Conservation (phyloP, 2,797 vertebrate genomes). For the Sylvia borin region DNA sequence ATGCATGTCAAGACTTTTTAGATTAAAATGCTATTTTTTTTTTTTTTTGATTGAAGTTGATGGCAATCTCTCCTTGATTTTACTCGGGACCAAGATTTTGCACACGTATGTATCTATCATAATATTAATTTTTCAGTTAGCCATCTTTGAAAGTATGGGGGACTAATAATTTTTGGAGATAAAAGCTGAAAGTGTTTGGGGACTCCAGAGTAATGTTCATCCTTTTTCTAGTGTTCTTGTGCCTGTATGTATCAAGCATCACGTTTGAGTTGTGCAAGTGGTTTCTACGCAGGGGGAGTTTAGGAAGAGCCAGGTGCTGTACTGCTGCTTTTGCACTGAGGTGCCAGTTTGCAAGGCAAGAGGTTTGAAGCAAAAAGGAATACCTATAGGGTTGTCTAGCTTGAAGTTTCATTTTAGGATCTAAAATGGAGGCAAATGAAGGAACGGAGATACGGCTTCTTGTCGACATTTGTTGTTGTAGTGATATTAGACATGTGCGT, state of each 20-base stretch:
- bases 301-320: not conserved
- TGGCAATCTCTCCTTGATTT: not conserved
- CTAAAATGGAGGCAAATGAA: conserved; percentile 19
- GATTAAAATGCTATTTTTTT: not conserved
- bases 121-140: not conserved
- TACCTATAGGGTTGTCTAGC: not conserved
- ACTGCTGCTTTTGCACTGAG: not conserved
- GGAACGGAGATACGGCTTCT: fast-evolving
- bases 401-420: not conserved
- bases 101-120: fast-evolving
- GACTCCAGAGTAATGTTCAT: not conserved
- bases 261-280: fast-evolving
- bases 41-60: not conserved
- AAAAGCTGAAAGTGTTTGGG: not conserved
- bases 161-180: not conserved
- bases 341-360: not conserved
- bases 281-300: not conserved
- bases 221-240: not conserved
- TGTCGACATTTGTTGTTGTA: not conserved
- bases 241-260: not conserved
- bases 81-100: not conserved
- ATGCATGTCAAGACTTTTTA: not conserved
- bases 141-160: not conserved
- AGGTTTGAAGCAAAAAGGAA: not conserved
- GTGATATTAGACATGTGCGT: not conserved